phyloP scores from a whole-genome alignment of 1,140 invertebrate genomes.

The Callitettix versicolor region DNA sequence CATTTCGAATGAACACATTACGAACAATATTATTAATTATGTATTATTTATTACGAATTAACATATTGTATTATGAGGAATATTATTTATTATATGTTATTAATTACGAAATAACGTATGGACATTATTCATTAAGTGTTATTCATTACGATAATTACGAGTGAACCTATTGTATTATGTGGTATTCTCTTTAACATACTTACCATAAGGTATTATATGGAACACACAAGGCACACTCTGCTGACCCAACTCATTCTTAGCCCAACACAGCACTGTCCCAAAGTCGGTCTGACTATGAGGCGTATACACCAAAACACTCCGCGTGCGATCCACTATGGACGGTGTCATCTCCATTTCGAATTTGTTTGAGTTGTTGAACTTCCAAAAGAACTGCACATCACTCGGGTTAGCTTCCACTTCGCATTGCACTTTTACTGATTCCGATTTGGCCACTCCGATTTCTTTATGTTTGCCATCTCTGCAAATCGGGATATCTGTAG shows the following conservation, averaged over 20 bases:
- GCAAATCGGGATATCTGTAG: slow-evolving; percentile 58
- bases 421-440: slow-evolving; percentile 62
- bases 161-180: no score
- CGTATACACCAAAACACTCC: slow-evolving; percentile 51
- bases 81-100: no score
- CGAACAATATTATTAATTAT: no score
- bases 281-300: slow-evolving; percentile 61
- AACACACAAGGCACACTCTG: slow-evolving; percentile 58
- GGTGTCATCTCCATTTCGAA: slow-evolving; percentile 43
- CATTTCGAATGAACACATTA: no score
- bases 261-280: slow-evolving; percentile 58
- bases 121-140: no score
- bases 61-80: no score
- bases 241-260: slow-evolving; percentile 50
- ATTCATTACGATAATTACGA: no score
- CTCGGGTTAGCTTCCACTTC: slow-evolving; percentile 76
- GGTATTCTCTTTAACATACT: no score
- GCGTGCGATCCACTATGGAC: slow-evolving; percentile 36
- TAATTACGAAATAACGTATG: no score
- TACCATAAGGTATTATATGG: slow-evolving; percentile 58
- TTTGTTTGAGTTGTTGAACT: slow-evolving; percentile 61
- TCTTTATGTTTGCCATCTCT: slow-evolving; percentile 49
- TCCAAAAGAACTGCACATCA: slow-evolving; percentile 59
- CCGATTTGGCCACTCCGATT: slow-evolving; percentile 66
- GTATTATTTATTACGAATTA: no score